These are phyloP conservation scores for Actenoides hombroni DNA, from an alignment of 2,113 vertebrate genomes.

Conservation along the genomic window DNA sequence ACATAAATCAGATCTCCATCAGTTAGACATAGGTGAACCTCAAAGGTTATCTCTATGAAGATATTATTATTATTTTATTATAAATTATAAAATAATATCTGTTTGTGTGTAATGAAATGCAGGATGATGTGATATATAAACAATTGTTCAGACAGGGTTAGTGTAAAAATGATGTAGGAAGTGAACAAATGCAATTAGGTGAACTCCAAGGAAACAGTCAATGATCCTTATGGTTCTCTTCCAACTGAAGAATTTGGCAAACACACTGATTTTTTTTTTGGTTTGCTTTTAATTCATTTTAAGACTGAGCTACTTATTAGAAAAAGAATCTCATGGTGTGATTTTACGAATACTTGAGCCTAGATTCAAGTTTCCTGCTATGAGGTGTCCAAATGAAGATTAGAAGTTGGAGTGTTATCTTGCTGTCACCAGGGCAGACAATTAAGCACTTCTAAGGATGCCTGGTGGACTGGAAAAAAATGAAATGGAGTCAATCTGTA, in stretches of 20 bases:
- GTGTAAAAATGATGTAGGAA: background rate
- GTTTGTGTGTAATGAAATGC: background rate
- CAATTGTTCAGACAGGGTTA: background rate
- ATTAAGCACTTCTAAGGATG: background rate
- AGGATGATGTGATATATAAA: background rate
- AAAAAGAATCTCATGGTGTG: background rate
- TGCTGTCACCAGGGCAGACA: background rate
- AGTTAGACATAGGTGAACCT: background rate
- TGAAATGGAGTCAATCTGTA: background rate
- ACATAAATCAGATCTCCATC: background rate
- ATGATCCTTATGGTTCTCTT: background rate
- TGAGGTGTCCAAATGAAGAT: background rate
- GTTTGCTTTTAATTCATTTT: background rate
- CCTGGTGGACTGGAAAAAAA: background rate
- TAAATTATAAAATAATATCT: background rate
- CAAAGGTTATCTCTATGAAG: background rate
- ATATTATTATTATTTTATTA: background rate
- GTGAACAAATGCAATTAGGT: background rate
- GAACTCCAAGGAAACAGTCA: background rate
- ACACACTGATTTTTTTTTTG: background rate
- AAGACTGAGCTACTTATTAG: background rate
- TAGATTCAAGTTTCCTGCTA: background rate
- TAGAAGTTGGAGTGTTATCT: background rate
- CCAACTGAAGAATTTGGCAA: background rate
- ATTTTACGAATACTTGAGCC: background rate